Evolutionary conservation across 2,797 vertebrate species (phyloP).

Genomic region (Tenualosa thibaudeaui): DNA sequence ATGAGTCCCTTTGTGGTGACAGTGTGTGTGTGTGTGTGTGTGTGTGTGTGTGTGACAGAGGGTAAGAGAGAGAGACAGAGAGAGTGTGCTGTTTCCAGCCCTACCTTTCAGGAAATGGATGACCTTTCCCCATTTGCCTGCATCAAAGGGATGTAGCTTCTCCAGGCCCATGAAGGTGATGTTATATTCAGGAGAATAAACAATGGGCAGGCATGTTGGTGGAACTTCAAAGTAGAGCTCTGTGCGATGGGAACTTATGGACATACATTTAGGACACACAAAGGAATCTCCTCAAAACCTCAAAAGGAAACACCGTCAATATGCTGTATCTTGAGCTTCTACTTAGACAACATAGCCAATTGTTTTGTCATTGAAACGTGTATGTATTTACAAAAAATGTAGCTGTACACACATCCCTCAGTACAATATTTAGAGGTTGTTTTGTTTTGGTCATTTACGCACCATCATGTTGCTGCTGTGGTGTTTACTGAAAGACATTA

Average conservation of each 20-base stretch:
- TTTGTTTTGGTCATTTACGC: not conserved
- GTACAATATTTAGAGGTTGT: too few relatives aligned
- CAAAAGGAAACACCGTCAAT: too few relatives aligned
- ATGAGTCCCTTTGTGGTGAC: constrained; percentile 21
- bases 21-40: constrained; percentile 17
- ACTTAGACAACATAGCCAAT: too few relatives aligned
- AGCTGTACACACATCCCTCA: not conserved
- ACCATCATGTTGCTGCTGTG: too few relatives aligned
- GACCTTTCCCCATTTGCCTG: constrained; percentile 96
- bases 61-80: not conserved
- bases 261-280: constrained; percentile 34
- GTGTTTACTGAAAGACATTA: too few relatives aligned
- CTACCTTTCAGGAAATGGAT: constrained; percentile 92
- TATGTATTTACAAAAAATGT: not conserved
- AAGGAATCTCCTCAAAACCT: not conserved
- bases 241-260: constrained; percentile 78
- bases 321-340: too few relatives aligned
- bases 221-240: constrained; percentile 79
- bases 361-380: not conserved
- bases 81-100: not conserved
- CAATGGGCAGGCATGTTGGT: constrained; percentile 80
- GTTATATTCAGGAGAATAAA: constrained; percentile 93
- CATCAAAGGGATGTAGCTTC: constrained; percentile 94
- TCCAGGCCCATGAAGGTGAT: constrained; percentile 96
- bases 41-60: not conserved